A percentile compares a stretch with the other conserved stretches of the same genome.
Conservation (phyloP, 2,113 vertebrate species). For the Cairina moschata region DNA sequence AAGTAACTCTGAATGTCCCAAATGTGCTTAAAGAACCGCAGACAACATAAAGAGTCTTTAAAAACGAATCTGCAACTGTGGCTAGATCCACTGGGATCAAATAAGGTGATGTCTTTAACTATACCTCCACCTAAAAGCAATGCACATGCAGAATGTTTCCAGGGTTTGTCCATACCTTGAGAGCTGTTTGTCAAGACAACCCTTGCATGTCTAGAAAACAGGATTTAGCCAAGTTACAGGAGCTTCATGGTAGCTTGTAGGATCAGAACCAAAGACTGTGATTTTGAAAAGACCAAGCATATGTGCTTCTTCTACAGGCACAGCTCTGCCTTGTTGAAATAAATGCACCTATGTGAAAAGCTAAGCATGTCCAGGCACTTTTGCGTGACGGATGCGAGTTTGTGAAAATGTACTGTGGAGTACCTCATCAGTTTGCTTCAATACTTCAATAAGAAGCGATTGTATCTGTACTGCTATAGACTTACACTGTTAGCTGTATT, state of each 20-base stretch:
- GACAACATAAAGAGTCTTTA: neutral
- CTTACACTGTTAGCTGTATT: neutral
- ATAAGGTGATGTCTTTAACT: neutral
- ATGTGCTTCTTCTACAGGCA: neutral
- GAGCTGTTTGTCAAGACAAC: neutral
- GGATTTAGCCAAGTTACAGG: neutral
- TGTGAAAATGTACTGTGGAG: neutral
- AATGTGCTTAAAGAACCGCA: neutral
- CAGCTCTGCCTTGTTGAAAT: neutral
- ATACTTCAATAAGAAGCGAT: neutral
- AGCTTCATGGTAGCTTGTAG: neutral
- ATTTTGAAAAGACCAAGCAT: neutral
- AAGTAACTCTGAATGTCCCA: neutral
- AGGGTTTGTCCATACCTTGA: neutral
- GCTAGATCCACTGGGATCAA: neutral
- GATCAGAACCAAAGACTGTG: neutral
- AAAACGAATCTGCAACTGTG: neutral
- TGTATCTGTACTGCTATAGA: neutral
- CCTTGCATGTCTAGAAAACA: neutral
- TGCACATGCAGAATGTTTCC: neutral
- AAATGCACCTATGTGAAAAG: neutral
- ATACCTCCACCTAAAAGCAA: neutral
- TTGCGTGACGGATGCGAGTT: neutral
- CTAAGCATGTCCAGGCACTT: neutral
- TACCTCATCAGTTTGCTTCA: neutral